Percentiles rank a stretch among this genome's conserved stretches.
phyloP scores from a whole-genome alignment of 2,888 invertebrate species.

The Chrysopilus asiliformis region DNA sequence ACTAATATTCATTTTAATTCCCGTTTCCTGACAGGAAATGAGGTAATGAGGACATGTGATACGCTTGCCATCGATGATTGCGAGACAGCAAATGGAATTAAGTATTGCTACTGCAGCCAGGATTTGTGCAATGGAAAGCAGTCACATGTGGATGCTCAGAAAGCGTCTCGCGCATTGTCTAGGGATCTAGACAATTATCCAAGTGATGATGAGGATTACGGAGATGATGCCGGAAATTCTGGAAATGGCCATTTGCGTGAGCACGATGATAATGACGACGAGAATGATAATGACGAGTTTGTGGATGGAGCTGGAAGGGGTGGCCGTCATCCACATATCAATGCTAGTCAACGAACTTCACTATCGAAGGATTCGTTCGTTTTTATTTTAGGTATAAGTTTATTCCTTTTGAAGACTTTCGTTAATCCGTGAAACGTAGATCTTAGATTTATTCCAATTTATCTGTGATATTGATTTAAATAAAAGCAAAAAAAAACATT shows the following conservation, averaged over 20 bases:
- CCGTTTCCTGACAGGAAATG: slow-evolving; percentile 1
- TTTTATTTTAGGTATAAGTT: slow-evolving; percentile 3
- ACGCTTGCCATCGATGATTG: slow-evolving; percentile 13
- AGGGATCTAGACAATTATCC: slow-evolving; percentile 9
- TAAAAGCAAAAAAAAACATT: no score
- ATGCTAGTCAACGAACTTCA: neutral
- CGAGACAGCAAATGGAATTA: slow-evolving; percentile 13
- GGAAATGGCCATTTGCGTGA: neutral
- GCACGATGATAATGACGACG: neutral
- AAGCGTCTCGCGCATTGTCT: slow-evolving; percentile 5
- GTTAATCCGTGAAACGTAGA: neutral
- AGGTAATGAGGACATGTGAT: slow-evolving; percentile 12
- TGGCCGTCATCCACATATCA: neutral
- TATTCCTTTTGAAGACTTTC: slow-evolving; percentile 2
- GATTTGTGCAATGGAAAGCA: slow-evolving; percentile 13
- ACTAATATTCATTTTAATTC: no score
- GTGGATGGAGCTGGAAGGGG: slow-evolving; percentile 1
- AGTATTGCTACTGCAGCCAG: slow-evolving; percentile 14
- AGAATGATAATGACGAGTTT: slow-evolving; percentile 1
- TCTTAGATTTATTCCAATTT: slow-evolving; percentile 14
- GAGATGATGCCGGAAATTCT: slow-evolving; percentile 14
- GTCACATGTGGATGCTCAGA: slow-evolving; percentile 13
- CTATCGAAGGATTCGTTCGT: neutral
- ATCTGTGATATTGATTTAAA: slow-evolving; percentile 15
- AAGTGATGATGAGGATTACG: slow-evolving; percentile 14